A percentile compares a stretch with the other conserved stretches of the same genome.
Conservation (phyloP, 2,797 vertebrate genomes). For the Halcyon chelicuti region DNA sequence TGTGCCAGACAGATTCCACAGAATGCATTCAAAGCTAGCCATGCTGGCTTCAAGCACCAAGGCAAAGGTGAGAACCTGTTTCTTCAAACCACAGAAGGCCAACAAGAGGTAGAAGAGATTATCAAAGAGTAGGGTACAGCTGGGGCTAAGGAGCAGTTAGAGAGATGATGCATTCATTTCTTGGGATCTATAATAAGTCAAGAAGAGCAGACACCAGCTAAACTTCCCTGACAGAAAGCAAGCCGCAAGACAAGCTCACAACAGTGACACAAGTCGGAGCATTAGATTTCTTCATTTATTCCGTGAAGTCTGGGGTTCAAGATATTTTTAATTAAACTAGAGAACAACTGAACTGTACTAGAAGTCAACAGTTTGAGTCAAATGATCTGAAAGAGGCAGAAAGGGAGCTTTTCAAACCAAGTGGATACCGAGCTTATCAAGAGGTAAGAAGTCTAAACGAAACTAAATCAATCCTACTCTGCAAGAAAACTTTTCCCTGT, state of each 20-base stretch:
- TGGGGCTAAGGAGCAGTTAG: background rate
- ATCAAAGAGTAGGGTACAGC: background rate
- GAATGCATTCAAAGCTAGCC: background rate
- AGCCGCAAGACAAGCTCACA: background rate
- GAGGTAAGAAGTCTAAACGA: background rate
- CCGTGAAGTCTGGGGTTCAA: background rate
- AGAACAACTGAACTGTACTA: background rate
- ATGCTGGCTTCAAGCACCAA: background rate
- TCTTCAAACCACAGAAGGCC: background rate
- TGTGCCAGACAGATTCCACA: background rate
- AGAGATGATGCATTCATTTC: background rate
- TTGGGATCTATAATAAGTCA: background rate
- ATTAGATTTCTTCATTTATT: background rate
- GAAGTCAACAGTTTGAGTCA: background rate
- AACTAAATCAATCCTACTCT: background rate
- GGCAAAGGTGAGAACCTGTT: background rate
- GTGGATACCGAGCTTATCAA: background rate
- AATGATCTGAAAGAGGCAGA: background rate
- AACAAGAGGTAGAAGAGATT: background rate
- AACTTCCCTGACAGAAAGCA: background rate
- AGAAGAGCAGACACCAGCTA: background rate
- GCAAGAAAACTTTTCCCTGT: background rate
- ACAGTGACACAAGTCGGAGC: background rate
- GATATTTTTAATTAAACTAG: background rate
- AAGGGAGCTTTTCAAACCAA: background rate